Conservation (phyloP, 2,113 vertebrate genomes). For the human region DNA sequence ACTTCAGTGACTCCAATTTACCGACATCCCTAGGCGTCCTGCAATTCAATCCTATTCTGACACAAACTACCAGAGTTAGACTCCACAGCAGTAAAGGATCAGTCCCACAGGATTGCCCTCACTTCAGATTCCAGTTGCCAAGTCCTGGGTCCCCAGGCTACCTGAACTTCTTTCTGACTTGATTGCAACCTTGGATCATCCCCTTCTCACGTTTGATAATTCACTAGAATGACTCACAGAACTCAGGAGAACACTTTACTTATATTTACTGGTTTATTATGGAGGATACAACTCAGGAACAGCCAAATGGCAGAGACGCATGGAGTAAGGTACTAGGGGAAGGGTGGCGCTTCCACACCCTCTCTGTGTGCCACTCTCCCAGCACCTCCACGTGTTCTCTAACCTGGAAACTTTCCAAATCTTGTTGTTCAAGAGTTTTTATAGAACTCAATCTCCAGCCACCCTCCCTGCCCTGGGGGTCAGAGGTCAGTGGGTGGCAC, state of each 20-base stretch:
- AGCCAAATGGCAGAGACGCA: neutral
- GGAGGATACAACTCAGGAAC: neutral
- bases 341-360: neutral
- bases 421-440: neutral
- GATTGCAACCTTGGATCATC: neutral
- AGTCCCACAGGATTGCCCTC: neutral
- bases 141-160: neutral
- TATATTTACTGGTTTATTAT: neutral
- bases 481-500: neutral
- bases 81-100: neutral
- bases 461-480: neutral
- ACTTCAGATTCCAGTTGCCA: neutral
- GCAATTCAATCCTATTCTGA: neutral
- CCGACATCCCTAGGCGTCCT: neutral
- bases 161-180: neutral
- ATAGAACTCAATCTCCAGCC: neutral
- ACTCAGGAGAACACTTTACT: neutral
- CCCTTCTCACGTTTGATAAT: neutral
- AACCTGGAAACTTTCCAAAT: neutral
- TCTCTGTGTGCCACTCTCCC: neutral
- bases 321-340: too few species aligned
- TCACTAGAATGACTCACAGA: neutral
- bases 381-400: neutral
- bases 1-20: neutral
- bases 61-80: neutral